Conservation (phyloP, 2,888 invertebrate genomes). For the Aphodius granarius region DNA sequence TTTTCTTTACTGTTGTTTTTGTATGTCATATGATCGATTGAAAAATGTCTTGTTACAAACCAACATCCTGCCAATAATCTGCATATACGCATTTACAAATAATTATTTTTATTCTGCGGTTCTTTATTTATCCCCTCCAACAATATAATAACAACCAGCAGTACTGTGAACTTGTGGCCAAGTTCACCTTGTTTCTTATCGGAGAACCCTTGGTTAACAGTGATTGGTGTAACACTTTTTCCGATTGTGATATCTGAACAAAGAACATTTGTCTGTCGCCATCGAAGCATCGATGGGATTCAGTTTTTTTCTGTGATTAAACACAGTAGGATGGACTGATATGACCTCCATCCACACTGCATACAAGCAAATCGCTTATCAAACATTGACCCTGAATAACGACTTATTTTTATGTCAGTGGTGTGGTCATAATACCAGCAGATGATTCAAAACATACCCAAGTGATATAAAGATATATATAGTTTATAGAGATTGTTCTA, state of each 20-base stretch:
- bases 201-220: background rate
- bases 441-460: too few relatives aligned
- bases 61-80: background rate
- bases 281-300: background rate
- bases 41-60: too few relatives aligned
- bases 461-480: too few relatives aligned
- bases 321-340: background rate
- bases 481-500: background rate
- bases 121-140: background rate
- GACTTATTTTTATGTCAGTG: background rate
- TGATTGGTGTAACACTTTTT: background rate
- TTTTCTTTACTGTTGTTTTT: too few relatives aligned
- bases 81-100: background rate
- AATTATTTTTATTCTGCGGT: background rate
- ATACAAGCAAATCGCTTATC: constrained; percentile 7
- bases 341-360: constrained; percentile 2
- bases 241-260: background rate
- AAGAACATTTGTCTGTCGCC: background rate
- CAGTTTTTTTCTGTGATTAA: background rate
- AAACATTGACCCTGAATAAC: constrained; percentile 13
- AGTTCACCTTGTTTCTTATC: background rate
- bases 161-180: background rate
- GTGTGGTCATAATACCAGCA: background rate
- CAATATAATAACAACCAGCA: background rate
- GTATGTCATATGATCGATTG: too few relatives aligned